These are phyloP conservation scores for Acromyrmex charruanus DNA, from an alignment of 1,140 invertebrate species.

Conservation along the genomic window DNA sequence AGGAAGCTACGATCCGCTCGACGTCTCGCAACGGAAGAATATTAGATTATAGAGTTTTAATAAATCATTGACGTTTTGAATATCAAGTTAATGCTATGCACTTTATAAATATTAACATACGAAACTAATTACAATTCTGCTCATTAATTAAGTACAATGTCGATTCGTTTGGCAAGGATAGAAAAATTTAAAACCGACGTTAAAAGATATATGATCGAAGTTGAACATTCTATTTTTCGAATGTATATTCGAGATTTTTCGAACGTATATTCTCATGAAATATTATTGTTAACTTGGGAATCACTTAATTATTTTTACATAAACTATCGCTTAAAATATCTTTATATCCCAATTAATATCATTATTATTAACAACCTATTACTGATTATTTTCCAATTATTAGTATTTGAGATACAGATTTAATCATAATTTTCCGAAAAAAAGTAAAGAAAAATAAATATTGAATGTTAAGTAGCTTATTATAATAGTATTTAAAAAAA, in stretches of 20 bases:
- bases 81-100: neutral
- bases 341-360: too few relatives aligned
- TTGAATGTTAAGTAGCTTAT: too few relatives aligned
- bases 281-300: too few relatives aligned
- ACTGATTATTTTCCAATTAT: too few relatives aligned
- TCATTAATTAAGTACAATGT: neutral
- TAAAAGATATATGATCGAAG: neutral
- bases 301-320: too few relatives aligned
- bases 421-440: too few relatives aligned
- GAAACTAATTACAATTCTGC: neutral
- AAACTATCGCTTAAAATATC: too few relatives aligned
- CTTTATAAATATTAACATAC: neutral
- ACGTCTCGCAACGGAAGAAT: neutral
- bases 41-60: neutral
- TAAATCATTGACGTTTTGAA: neutral
- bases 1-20: neutral
- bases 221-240: neutral
- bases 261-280: neutral
- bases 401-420: too few relatives aligned
- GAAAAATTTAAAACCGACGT: neutral
- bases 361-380: too few relatives aligned
- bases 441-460: too few relatives aligned
- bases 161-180: neutral
- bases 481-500: too few relatives aligned
- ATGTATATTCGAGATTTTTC: neutral